Evolutionary conservation across 2,888 invertebrate species (phyloP).

Genomic region (Tachina fera): DNA sequence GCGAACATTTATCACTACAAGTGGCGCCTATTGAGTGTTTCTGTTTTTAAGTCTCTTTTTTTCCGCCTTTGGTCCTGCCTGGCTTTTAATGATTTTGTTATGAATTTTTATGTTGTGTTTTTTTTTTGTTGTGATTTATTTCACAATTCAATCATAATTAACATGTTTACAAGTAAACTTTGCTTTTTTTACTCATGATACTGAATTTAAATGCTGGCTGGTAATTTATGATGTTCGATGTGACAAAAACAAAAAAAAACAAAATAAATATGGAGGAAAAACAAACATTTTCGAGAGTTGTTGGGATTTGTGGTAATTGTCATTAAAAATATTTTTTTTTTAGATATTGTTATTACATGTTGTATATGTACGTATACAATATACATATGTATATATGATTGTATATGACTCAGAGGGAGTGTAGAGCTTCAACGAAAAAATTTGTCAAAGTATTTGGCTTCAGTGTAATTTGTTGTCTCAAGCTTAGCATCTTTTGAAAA

Average conservation of each 20-base stretch:
- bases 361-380: no score
- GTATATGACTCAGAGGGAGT: no score
- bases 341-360: background rate
- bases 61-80: background rate
- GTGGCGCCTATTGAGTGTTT: slow-evolving; percentile 65
- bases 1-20: slow-evolving; percentile 70
- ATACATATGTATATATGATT: no score
- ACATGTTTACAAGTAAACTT: slow-evolving; percentile 70
- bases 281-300: slow-evolving; percentile 10
- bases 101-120: slow-evolving; percentile 49
- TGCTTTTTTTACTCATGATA: slow-evolving; percentile 2
- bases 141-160: slow-evolving; percentile 74
- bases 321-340: slow-evolving; percentile 48
- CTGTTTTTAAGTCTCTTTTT: slow-evolving; percentile 29
- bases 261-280: background rate
- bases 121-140: slow-evolving; percentile 72
- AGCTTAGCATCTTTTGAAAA: no score
- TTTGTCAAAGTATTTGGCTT: no score
- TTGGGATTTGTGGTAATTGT: slow-evolving; percentile 55
- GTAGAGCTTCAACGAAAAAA: no score
- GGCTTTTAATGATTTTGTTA: slow-evolving; percentile 64
- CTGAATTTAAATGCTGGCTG: slow-evolving; percentile 47
- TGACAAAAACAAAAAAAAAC: slow-evolving; percentile 25
- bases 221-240: slow-evolving; percentile 68
- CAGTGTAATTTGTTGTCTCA: no score